Evolutionary conservation across 2,797 vertebrate genomes (phyloP).

Genomic region (Cyclura pinguis): DNA sequence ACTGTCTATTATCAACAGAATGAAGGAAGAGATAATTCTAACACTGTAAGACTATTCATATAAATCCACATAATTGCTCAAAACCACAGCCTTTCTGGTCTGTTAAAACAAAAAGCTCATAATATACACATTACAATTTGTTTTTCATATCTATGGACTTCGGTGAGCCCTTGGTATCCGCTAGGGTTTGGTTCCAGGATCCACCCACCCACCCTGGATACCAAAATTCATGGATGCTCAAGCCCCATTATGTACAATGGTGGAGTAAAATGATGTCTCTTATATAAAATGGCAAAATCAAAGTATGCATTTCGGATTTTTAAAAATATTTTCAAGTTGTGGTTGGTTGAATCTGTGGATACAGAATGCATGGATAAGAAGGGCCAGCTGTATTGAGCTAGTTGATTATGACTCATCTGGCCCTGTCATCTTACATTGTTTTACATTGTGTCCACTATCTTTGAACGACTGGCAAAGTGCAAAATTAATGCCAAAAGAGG

Average conservation of each 20-base stretch:
- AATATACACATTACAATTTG: slow-evolving; percentile 31
- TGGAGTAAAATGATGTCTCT: too few species aligned
- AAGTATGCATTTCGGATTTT: too few species aligned
- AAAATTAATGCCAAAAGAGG: not conserved
- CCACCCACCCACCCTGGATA: too few species aligned
- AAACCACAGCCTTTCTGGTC: slow-evolving; percentile 43
- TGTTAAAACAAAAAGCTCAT: slow-evolving; percentile 55
- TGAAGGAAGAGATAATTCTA: slow-evolving; percentile 68
- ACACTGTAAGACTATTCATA: slow-evolving; percentile 60
- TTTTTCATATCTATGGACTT: not conserved
- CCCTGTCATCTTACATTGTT: not conserved
- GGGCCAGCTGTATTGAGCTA: not conserved
- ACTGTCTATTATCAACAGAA: slow-evolving; percentile 66
- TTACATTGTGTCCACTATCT: fast-evolving
- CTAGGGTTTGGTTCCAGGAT: too few species aligned
- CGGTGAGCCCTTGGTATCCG: too few species aligned
- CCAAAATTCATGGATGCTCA: too few species aligned
- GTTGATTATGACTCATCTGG: slow-evolving; percentile 20
- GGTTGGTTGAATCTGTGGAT: too few species aligned
- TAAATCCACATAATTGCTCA: slow-evolving; percentile 73
- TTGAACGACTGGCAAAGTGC: not conserved
- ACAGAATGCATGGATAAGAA: too few species aligned
- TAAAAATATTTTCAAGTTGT: too few species aligned
- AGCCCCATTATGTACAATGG: too few species aligned
- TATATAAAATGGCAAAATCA: too few species aligned